These are phyloP conservation scores for Ectropis crepuscularia DNA, from an alignment of 2,888 invertebrate genomes.

Conservation along the genomic window DNA sequence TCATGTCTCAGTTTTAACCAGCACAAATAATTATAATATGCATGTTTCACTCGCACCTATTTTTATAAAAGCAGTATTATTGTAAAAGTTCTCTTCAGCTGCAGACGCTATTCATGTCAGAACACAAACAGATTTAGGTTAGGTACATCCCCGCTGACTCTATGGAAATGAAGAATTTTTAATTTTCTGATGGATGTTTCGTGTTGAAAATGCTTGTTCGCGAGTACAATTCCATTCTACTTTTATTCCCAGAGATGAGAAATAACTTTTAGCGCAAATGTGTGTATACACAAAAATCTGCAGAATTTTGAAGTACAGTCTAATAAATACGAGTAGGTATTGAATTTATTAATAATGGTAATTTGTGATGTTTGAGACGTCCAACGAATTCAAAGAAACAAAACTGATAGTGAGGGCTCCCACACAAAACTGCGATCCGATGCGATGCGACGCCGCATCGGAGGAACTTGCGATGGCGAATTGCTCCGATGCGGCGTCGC, in stretches of 20 bases:
- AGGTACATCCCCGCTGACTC: constrained; percentile 38
- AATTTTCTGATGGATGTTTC: constrained; percentile 50
- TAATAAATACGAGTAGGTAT: no score
- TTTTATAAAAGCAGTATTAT: constrained; percentile 31
- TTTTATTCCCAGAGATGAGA: background rate
- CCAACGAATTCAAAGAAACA: no score
- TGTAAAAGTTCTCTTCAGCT: constrained; percentile 47
- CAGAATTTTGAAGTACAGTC: no score
- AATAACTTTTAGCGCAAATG: no score
- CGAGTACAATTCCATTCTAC: background rate
- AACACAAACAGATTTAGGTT: constrained; percentile 61
- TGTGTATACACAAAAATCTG: no score
- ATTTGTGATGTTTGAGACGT: no score
- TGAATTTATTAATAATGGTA: no score
- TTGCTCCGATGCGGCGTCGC: no score
- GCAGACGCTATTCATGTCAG: constrained; percentile 61
- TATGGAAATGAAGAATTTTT: constrained; percentile 45
- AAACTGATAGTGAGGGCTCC: no score
- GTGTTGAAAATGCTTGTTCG: constrained; percentile 2
- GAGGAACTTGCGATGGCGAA: no score
- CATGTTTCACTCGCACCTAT: constrained; percentile 8
- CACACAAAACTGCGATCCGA: no score
- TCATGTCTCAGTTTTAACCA: constrained; percentile 20
- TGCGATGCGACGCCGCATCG: no score
- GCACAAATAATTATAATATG: constrained; percentile 18